A percentile compares a stretch with the other conserved stretches of the same genome.
phyloP scores from a whole-genome alignment of 2,888 invertebrate species.

The Leptopterna dolabrata region DNA sequence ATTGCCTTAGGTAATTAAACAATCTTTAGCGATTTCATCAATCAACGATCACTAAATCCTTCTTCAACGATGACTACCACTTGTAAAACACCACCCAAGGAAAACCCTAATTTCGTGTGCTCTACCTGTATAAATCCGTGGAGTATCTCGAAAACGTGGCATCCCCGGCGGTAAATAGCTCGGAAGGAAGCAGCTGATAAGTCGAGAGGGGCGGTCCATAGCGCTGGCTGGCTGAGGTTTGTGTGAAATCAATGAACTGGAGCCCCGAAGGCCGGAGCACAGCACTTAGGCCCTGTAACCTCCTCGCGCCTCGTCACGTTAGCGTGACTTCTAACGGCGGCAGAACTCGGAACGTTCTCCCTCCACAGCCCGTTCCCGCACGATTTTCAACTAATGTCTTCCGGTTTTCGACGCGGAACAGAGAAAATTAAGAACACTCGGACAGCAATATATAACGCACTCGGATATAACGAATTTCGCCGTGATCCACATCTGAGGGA shows the following conservation, averaged over 20 bases:
- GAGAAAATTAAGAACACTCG: no score
- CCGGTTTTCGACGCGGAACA: background rate
- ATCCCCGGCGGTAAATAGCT: background rate
- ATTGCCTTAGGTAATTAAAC: no score
- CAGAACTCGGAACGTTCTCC: background rate
- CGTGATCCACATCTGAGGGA: no score
- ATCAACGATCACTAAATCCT: no score
- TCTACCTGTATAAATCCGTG: no score
- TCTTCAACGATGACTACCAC: no score
- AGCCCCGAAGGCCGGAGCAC: background rate
- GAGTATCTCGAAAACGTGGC: background rate
- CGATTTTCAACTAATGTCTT: background rate
- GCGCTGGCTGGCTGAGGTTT: background rate
- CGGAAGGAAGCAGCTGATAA: constrained; percentile 3
- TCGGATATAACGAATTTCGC: no score
- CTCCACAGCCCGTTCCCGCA: background rate
- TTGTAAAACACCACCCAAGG: no score
- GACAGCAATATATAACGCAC: no score
- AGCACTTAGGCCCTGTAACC: background rate
- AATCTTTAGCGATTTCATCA: no score
- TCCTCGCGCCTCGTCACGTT: background rate
- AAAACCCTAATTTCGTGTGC: no score
- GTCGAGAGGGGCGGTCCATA: background rate
- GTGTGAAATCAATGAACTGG: background rate
- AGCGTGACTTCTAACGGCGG: background rate